phyloP scores from a whole-genome alignment of 2,888 invertebrate genomes.

The Drosophila phalerata region DNA sequence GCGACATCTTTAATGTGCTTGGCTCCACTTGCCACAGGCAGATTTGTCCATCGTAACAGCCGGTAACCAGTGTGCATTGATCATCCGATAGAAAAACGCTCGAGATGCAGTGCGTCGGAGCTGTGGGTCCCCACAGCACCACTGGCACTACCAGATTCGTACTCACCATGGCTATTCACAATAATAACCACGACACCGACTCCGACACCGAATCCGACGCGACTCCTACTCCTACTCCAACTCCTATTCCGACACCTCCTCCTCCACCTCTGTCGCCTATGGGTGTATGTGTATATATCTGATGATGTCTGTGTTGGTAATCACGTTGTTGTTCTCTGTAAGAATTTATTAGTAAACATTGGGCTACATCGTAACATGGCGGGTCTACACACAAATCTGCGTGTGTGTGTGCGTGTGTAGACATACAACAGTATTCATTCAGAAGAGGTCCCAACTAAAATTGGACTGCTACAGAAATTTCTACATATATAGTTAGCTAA shows the following conservation, averaged over 20 bases:
- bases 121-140: slow-evolving; percentile 98
- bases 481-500: too few species aligned
- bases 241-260: slow-evolving; percentile 24
- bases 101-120: slow-evolving; percentile 98
- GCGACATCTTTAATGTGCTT: slow-evolving; percentile 94
- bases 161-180: slow-evolving; percentile 86
- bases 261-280: background rate
- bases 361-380: slow-evolving; percentile 40
- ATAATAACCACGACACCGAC: slow-evolving; percentile 1
- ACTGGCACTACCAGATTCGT: slow-evolving; percentile 98
- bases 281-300: slow-evolving; percentile 4
- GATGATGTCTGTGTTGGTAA: slow-evolving; percentile 20
- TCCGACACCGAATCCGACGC: background rate
- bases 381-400: slow-evolving; percentile 25
- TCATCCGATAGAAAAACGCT: slow-evolving; percentile 96
- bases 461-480: too few species aligned
- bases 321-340: slow-evolving; percentile 40
- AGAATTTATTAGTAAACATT: slow-evolving; percentile 57
- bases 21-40: slow-evolving; percentile 97
- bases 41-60: slow-evolving; percentile 99
- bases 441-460: too few species aligned
- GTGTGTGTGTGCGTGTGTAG: slow-evolving; percentile 10
- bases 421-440: slow-evolving; percentile 27
- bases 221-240: too few species aligned
- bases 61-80: slow-evolving; percentile 96